phyloP scores from a whole-genome alignment of 2,797 vertebrate genomes.

The Gymnopithys bicolor region DNA sequence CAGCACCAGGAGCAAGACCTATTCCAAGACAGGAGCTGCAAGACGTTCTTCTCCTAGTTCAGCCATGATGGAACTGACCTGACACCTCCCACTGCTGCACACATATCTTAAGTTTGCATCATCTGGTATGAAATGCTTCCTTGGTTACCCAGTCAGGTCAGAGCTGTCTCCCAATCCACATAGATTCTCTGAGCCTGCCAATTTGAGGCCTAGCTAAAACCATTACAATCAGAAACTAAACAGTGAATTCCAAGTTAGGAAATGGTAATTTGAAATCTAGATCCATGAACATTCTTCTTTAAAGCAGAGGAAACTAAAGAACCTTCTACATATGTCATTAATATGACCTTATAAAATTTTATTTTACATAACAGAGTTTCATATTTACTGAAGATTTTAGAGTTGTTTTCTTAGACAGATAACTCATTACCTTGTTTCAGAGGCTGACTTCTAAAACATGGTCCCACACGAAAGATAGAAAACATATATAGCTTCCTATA shows the following conservation, averaged over 20 bases:
- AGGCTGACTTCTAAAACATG: neutral
- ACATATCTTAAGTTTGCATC: no score
- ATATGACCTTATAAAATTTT: neutral
- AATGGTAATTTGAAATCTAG: neutral
- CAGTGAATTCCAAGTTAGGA: neutral
- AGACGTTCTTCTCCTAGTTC: no score
- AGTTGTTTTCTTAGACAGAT: neutral
- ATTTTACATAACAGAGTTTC: neutral
- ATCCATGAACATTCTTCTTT: neutral
- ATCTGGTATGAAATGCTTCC: no score
- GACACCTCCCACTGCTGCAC: no score
- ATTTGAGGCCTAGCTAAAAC: no score
- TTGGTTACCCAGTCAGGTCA: no score
- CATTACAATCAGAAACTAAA: neutral
- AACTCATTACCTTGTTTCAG: neutral
- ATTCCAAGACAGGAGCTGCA: no score
- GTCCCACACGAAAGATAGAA: neutral
- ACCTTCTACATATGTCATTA: neutral
- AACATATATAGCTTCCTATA: neutral
- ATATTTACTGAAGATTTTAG: neutral
- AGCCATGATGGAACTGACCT: no score
- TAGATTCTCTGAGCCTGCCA: no score
- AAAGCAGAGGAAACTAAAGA: neutral
- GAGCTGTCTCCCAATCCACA: no score
- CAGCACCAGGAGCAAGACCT: no score